Evolutionary conservation across 1,140 invertebrate genomes (phyloP).

Genomic region (Homalodisca vitripennis): DNA sequence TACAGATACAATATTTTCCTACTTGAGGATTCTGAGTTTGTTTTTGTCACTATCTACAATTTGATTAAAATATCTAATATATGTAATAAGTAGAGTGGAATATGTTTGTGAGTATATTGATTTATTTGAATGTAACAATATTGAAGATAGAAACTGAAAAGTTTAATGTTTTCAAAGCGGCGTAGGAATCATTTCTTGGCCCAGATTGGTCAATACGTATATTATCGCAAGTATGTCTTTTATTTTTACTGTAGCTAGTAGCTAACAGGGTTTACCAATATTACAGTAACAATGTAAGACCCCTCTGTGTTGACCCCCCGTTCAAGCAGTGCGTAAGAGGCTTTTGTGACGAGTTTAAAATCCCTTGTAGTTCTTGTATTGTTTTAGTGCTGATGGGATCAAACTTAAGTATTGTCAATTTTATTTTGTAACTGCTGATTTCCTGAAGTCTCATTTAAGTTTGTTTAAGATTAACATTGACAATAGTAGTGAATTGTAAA

Average conservation of each 20-base stretch:
- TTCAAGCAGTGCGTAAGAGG: too few species aligned
- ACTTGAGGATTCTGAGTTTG: too few species aligned
- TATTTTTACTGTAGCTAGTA: neutral
- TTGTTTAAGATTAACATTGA: too few species aligned
- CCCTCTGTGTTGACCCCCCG: neutral
- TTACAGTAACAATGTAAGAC: neutral
- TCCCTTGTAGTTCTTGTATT: neutral
- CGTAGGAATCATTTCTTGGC: slow-evolving; percentile 7
- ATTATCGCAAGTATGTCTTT: slow-evolving; percentile 19
- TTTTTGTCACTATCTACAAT: too few species aligned
- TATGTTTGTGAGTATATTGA: too few species aligned
- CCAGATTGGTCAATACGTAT: slow-evolving; percentile 19
- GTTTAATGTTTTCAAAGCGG: neutral
- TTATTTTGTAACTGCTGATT: too few species aligned
- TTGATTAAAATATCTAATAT: too few species aligned
- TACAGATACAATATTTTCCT: too few species aligned
- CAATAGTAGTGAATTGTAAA: too few species aligned
- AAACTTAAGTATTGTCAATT: neutral
- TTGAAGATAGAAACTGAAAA: neutral
- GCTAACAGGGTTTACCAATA: neutral
- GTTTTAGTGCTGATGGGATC: neutral
- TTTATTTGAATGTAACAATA: too few species aligned
- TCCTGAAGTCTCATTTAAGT: too few species aligned
- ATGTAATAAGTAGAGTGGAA: too few species aligned
- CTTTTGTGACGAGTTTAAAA: neutral